Conservation (phyloP, 2,113 vertebrate species). For the Mastomys natalensis region DNA sequence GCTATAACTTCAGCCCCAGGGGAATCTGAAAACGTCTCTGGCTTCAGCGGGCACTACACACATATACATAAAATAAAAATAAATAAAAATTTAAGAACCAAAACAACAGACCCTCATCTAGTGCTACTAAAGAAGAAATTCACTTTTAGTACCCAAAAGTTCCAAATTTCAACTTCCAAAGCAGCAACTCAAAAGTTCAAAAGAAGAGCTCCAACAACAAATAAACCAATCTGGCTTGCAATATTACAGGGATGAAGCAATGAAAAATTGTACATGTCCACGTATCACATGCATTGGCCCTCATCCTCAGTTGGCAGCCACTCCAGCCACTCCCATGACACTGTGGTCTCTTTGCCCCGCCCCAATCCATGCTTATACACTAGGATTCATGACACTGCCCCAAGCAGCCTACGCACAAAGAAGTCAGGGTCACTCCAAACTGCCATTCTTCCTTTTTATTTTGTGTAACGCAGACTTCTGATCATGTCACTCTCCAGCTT, state of each 20-base stretch:
- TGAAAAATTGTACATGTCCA: no score
- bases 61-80: neutral
- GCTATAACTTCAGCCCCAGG: neutral
- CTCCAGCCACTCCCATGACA: neutral
- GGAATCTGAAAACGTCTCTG: neutral
- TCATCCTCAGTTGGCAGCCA: neutral
- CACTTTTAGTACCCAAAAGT: neutral
- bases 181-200: neutral
- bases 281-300: accelerated
- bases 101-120: neutral
- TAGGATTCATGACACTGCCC: neutral
- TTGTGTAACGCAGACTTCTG: neutral
- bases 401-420: neutral
- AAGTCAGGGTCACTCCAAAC: neutral
- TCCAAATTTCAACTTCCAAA: constrained; percentile 14
- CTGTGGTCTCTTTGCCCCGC: neutral
- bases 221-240: neutral
- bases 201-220: neutral
- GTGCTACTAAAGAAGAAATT: neutral
- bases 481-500: no score
- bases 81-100: neutral
- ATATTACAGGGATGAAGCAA: neutral
- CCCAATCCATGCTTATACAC: accelerated
- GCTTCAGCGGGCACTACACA: neutral
- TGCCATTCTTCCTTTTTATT: neutral